phyloP scores from a whole-genome alignment of 2,888 invertebrate genomes.

The Meteorus cinctellus region DNA sequence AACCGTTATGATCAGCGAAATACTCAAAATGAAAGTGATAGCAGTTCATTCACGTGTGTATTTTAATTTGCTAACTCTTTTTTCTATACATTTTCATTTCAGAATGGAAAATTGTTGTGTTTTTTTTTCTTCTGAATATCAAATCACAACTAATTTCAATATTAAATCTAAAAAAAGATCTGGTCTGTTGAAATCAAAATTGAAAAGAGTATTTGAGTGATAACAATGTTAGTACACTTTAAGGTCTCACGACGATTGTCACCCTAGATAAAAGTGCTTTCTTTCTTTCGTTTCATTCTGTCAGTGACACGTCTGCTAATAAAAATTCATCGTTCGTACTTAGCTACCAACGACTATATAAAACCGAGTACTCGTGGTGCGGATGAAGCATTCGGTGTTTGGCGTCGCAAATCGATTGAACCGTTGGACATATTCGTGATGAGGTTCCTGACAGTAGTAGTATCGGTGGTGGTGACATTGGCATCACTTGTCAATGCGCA shows the following conservation, averaged over 20 bases:
- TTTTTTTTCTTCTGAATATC: not conserved
- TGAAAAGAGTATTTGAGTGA: not conserved
- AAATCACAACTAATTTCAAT: no score
- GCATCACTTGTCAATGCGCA: constrained; percentile 58
- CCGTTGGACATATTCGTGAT: constrained; percentile 59
- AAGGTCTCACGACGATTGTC: constrained; percentile 57
- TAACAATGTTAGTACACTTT: constrained; percentile 9
- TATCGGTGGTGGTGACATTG: constrained; percentile 61
- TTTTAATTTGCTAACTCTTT: not conserved
- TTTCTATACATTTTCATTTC: not conserved
- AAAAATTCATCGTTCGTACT: constrained; percentile 66
- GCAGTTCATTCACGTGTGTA: not conserved
- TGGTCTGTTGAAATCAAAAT: not conserved
- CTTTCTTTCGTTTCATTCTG: constrained; percentile 68
- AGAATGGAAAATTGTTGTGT: not conserved
- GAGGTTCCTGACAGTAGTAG: constrained; percentile 62
- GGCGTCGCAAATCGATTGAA: constrained; percentile 67
- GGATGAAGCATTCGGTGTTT: constrained; percentile 70
- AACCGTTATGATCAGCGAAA: not conserved
- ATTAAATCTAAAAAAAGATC: not conserved
- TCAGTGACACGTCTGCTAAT: constrained; percentile 65
- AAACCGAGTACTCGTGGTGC: constrained; percentile 67
- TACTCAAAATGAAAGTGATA: not conserved
- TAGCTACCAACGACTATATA: constrained; percentile 68
- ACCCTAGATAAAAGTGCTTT: constrained; percentile 69